phyloP scores from a whole-genome alignment of 2,113 vertebrate species.

The Actenoides hombroni region DNA sequence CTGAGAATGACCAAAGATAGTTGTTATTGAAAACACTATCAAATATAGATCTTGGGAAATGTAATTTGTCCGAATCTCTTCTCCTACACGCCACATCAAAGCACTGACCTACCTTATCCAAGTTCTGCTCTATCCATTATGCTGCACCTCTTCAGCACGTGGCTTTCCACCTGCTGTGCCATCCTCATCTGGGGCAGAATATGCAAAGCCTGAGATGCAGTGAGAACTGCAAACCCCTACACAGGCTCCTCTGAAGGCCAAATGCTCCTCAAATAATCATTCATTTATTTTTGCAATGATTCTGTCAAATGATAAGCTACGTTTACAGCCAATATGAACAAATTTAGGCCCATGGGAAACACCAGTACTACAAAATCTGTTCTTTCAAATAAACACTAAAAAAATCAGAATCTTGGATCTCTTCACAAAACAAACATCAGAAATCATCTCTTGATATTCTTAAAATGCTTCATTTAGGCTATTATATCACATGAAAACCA shows the following conservation, averaged over 20 bases:
- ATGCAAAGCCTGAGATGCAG: not conserved
- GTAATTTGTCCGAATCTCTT: not conserved
- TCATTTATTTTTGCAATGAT: not conserved
- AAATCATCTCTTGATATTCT: not conserved
- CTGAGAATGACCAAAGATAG: not conserved
- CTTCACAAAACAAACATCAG: not conserved
- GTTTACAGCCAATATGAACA: not conserved
- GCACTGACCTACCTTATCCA: not conserved
- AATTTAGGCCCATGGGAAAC: not conserved
- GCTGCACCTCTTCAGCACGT: not conserved
- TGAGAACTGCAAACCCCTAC: not conserved
- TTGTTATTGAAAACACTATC: not conserved
- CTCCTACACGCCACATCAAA: fast-evolving
- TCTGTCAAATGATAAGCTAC: not conserved
- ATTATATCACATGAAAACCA: not conserved
- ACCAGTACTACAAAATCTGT: not conserved
- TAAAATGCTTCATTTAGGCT: not conserved
- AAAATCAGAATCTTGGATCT: not conserved
- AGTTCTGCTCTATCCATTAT: not conserved
- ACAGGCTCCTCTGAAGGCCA: not conserved
- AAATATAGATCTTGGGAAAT: not conserved
- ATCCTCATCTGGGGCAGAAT: not conserved
- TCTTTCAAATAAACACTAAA: not conserved
- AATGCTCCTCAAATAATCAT: not conserved
- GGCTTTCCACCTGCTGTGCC: not conserved